Percentiles rank a stretch among this genome's conserved stretches.
These are phyloP conservation scores for Calephelis virginiensis DNA, from an alignment of 1,140 invertebrate genomes.

Conservation along the genomic window DNA sequence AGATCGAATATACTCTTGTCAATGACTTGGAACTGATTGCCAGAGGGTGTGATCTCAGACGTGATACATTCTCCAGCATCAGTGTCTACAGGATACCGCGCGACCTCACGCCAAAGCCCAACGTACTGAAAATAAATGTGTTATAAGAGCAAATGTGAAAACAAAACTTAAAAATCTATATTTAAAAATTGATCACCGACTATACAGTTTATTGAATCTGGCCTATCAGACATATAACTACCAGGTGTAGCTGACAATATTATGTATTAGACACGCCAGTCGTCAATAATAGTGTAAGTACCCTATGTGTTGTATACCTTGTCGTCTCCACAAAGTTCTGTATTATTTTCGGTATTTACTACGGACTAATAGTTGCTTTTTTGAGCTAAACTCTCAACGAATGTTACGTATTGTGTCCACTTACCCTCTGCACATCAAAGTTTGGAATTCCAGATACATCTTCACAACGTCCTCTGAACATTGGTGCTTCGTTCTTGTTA, in stretches of 20 bases:
- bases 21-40: constrained; percentile 36
- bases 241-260: no score
- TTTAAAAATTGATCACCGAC: no score
- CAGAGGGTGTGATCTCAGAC: constrained; percentile 35
- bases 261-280: no score
- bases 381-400: background rate
- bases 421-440: constrained; percentile 52
- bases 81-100: constrained; percentile 43
- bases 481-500: constrained; percentile 33
- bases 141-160: background rate
- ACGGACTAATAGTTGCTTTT: no score
- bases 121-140: constrained; percentile 44
- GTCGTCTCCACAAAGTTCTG: no score
- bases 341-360: no score
- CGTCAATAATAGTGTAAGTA: no score
- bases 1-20: constrained; percentile 47
- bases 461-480: constrained; percentile 56
- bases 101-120: constrained; percentile 65
- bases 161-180: no score
- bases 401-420: constrained; percentile 12
- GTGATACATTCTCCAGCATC: constrained; percentile 48
- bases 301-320: no score
- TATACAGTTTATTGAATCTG: no score
- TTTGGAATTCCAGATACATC: constrained; percentile 41
- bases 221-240: no score